Evolutionary conservation across 2,113 vertebrate genomes (phyloP).

Genomic region (Lanius ludovicianus): DNA sequence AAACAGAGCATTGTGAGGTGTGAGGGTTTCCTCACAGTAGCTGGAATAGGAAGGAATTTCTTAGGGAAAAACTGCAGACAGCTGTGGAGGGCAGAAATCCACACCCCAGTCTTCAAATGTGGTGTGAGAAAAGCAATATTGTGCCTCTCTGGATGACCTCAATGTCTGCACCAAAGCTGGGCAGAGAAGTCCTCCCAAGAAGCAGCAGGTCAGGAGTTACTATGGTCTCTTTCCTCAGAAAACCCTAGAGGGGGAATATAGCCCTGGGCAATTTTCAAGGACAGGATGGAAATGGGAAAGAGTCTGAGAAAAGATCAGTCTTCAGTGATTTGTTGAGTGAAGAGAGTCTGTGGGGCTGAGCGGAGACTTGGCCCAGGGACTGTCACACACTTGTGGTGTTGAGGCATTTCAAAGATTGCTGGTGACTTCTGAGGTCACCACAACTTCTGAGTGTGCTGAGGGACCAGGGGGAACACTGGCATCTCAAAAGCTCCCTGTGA

Average conservation of each 20-base stretch:
- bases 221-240: background rate
- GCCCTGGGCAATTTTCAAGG: background rate
- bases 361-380: background rate
- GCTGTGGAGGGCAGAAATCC: background rate
- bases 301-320: background rate
- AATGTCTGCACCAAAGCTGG: background rate
- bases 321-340: background rate
- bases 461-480: background rate
- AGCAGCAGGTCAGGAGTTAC: background rate
- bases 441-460: background rate
- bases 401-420: background rate
- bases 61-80: background rate
- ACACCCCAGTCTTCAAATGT: background rate
- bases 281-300: background rate
- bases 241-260: background rate
- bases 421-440: background rate
- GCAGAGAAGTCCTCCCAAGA: background rate
- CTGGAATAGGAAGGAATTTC: background rate
- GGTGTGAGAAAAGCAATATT: accelerated
- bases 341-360: background rate
- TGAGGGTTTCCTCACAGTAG: background rate
- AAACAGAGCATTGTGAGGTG: background rate
- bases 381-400: too few species aligned
- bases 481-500: background rate
- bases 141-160: background rate